Conservation (phyloP, 2,797 vertebrate genomes). For the Sebastes oblongus region DNA sequence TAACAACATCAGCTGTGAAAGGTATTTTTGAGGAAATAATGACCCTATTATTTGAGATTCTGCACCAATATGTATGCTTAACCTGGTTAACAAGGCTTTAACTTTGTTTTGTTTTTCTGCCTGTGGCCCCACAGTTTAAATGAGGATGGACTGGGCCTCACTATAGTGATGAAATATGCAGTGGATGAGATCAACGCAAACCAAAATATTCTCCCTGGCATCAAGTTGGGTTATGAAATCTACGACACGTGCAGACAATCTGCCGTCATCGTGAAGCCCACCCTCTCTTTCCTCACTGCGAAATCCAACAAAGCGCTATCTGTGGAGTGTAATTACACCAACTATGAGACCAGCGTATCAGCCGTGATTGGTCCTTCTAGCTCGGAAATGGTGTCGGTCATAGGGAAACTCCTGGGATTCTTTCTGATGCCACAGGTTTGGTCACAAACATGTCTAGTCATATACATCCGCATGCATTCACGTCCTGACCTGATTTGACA, state of each 20-base stretch:
- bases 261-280: constrained; percentile 71
- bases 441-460: background rate
- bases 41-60: background rate
- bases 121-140: constrained; percentile 61
- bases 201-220: constrained; percentile 72
- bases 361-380: constrained; percentile 87
- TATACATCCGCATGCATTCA: background rate
- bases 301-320: constrained; percentile 55
- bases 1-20: constrained; percentile 68
- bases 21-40: constrained; percentile 54
- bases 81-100: background rate
- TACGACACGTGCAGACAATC: constrained; percentile 80
- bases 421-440: constrained; percentile 91
- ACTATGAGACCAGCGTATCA: constrained; percentile 82
- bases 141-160: constrained; percentile 68
- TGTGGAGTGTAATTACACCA: constrained; percentile 83
- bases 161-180: constrained; percentile 85
- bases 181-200: constrained; percentile 82
- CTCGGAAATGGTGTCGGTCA: constrained; percentile 83
- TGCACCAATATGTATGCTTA: background rate
- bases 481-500: background rate
- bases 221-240: constrained; percentile 79
- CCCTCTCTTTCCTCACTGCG: constrained; percentile 73
- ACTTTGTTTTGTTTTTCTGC: background rate
- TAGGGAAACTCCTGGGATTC: constrained; percentile 87